Conservation (phyloP, 2,797 vertebrate species). For the Microchirus variegatus region DNA sequence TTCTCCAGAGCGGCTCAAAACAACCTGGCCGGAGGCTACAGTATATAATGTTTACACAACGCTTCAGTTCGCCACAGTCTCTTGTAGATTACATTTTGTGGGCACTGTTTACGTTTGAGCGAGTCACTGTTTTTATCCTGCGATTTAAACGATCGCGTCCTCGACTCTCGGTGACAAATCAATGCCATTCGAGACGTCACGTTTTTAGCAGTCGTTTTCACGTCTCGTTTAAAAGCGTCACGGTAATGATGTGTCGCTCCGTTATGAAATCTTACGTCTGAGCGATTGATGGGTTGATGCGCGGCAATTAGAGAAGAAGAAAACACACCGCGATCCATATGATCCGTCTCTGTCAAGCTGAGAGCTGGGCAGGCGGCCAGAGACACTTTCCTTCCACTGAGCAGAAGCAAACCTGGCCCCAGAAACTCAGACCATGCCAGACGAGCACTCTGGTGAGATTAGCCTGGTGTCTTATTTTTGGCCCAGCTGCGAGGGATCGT, state of each 20-base stretch:
- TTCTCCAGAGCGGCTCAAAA: too few species aligned
- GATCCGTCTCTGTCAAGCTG: constrained; percentile 72
- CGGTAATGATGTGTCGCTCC: constrained; percentile 12
- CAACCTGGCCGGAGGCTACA: too few species aligned
- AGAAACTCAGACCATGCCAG: constrained; percentile 46
- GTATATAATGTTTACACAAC: too few species aligned
- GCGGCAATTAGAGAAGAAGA: constrained; percentile 52
- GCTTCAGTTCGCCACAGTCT: neutral
- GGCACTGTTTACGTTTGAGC: too few species aligned
- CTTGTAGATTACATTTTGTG: too few species aligned
- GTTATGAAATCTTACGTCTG: constrained; percentile 43
- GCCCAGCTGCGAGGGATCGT: constrained; percentile 35
- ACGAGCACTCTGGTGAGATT: constrained; percentile 59
- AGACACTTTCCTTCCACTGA: constrained; percentile 60
- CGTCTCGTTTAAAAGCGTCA: constrained; percentile 8
- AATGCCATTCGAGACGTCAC: too few species aligned
- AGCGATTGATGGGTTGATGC: constrained; percentile 55
- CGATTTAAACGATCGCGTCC: neutral
- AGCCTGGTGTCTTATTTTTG: constrained; percentile 60
- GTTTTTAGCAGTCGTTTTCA: neutral
- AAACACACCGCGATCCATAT: constrained; percentile 64
- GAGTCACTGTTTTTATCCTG: neutral
- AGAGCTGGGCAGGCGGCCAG: constrained; percentile 65
- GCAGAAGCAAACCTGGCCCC: constrained; percentile 54
- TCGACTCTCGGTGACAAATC: neutral